A percentile compares a stretch with the other conserved stretches of the same genome.
Conservation (phyloP, 30 jellyfish, hydroid and myxozoan genomes). For the Clytia hemisphaerica region DNA sequence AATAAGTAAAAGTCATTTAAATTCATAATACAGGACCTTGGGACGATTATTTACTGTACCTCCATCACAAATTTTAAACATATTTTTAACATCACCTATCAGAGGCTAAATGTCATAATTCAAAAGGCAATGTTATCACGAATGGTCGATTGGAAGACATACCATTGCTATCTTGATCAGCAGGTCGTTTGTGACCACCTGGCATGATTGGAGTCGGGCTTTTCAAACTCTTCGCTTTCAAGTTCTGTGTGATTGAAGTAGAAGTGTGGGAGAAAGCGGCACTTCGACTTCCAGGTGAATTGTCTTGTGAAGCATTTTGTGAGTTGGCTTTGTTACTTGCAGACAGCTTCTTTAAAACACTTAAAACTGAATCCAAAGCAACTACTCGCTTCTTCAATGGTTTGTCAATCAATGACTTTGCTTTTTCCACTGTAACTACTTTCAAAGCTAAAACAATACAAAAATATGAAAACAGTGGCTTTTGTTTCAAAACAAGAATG, state of each 20-base stretch:
- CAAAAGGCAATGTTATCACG: no score
- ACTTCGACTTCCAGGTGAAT: slow-evolving; percentile 37
- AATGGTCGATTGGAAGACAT: no score
- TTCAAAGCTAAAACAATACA: slow-evolving; percentile 38
- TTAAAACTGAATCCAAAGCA: slow-evolving; percentile 82
- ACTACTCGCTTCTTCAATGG: slow-evolving; percentile 22
- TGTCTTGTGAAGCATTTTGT: slow-evolving; percentile 21
- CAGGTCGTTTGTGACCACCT: slow-evolving; percentile 77
- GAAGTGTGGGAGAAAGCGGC: slow-evolving; percentile 66
- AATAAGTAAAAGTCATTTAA: no score
- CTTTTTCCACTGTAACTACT: slow-evolving; percentile 56
- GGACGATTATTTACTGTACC: no score
- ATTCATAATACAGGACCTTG: no score
- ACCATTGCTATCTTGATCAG: slow-evolving; percentile 44
- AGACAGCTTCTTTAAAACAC: slow-evolving; percentile 62
- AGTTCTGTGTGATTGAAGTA: slow-evolving; percentile 55
- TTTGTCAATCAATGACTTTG: slow-evolving; percentile 50
- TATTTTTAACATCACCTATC: no score
- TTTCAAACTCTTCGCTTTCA: slow-evolving; percentile 66
- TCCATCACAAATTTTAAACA: no score
- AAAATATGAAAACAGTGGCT: neutral
- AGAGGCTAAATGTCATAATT: no score
- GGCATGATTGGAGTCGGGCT: slow-evolving; percentile 51
- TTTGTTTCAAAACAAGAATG: neutral
- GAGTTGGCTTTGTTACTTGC: slow-evolving; percentile 19